These are phyloP conservation scores for Girardia tigrina DNA, from an alignment of 2,888 invertebrate species.

Conservation along the genomic window DNA sequence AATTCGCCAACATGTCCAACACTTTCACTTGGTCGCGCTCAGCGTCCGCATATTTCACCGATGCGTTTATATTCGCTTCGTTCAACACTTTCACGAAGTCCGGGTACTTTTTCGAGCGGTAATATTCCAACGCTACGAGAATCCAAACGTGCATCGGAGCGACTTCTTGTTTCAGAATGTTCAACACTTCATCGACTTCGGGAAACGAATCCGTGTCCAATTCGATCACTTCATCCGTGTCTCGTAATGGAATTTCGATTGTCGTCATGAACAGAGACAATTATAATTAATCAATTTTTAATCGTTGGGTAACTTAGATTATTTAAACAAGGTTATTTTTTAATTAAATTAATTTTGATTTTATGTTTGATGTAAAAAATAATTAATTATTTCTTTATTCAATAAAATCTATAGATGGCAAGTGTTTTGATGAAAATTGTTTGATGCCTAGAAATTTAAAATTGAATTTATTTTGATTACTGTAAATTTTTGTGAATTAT, in stretches of 20 bases:
- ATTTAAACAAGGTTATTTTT: too few relatives aligned
- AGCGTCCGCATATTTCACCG: conserved; percentile 57
- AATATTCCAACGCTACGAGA: conserved; percentile 63
- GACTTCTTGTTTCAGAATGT: conserved; percentile 79
- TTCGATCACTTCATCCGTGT: conserved; percentile 69
- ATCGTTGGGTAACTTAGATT: too few relatives aligned
- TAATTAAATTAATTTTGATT: too few relatives aligned
- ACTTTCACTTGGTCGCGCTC: conserved; percentile 95
- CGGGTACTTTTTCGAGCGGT: conserved; percentile 48
- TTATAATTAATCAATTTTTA: too few relatives aligned
- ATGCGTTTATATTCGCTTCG: conserved; percentile 51
- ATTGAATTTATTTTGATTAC: too few relatives aligned
- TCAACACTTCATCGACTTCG: conserved; percentile 83
- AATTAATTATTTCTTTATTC: too few relatives aligned
- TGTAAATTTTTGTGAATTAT: too few relatives aligned
- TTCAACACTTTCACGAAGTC: background rate
- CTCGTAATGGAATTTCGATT: conserved; percentile 77
- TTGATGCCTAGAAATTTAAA: too few relatives aligned
- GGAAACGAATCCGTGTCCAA: conserved; percentile 82
- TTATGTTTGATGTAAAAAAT: too few relatives aligned
- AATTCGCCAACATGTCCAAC: conserved; percentile 89
- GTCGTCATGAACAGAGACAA: background rate
- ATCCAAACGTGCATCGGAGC: conserved; percentile 61
- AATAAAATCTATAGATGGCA: too few relatives aligned
- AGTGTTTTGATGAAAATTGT: too few relatives aligned